Percentiles rank a stretch among this genome's conserved stretches.
phyloP scores from a whole-genome alignment of 2,113 vertebrate genomes.

The Poeciliopsis prolifica region DNA sequence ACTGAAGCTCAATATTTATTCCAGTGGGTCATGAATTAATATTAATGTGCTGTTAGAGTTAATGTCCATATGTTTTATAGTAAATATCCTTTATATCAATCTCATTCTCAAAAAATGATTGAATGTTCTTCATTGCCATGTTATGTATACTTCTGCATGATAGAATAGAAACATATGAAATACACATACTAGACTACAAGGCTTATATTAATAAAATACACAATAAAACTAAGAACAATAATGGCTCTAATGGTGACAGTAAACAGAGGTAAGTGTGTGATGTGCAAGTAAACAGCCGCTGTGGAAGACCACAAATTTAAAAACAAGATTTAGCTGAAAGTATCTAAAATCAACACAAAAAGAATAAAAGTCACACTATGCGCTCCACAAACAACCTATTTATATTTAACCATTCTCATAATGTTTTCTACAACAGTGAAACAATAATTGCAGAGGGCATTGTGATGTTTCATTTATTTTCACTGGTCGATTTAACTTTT shows the following conservation, averaged over 20 bases:
- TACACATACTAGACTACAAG: too few relatives aligned
- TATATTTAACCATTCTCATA: not conserved
- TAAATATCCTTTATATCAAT: not conserved
- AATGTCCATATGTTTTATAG: not conserved
- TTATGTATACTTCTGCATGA: too few relatives aligned
- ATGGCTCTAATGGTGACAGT: too few relatives aligned
- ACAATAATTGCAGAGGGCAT: not conserved
- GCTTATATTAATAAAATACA: too few relatives aligned
- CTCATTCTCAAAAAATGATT: not conserved
- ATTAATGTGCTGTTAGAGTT: not conserved
- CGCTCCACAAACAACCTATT: too few relatives aligned
- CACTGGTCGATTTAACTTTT: not conserved
- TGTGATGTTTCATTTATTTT: constrained; percentile 11
- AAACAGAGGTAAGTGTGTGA: too few relatives aligned
- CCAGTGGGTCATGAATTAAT: not conserved
- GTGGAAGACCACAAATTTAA: not conserved
- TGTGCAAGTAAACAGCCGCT: too few relatives aligned
- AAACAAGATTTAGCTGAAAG: not conserved
- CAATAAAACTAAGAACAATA: too few relatives aligned
- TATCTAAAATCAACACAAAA: not conserved
- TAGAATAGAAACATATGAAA: too few relatives aligned
- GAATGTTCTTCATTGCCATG: too few relatives aligned
- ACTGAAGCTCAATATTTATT: not conserved
- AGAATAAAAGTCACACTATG: not conserved
- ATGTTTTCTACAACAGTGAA: not conserved